Evolutionary conservation across 2,888 invertebrate genomes (phyloP).

Genomic region (Hirtodrosophila duncani): DNA sequence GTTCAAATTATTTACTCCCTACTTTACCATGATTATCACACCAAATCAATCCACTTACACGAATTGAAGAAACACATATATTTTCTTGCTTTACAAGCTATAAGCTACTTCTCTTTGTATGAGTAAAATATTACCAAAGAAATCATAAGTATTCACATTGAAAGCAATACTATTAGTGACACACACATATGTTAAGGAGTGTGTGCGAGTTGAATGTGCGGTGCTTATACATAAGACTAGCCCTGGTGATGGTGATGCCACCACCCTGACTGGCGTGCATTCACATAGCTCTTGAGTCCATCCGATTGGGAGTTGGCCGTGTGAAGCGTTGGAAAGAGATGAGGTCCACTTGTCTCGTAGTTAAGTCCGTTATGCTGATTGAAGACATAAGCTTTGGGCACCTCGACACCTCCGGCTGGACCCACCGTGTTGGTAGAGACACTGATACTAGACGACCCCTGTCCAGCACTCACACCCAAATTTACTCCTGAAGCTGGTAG

Average conservation of each 20-base stretch:
- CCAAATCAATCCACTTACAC: too few species aligned
- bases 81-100: too few species aligned
- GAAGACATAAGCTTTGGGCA: slow-evolving; percentile 76
- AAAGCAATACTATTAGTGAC: too few species aligned
- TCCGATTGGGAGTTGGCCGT: slow-evolving; percentile 17
- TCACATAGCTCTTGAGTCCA: slow-evolving; percentile 69
- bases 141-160: too few species aligned
- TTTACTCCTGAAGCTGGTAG: slow-evolving; percentile 23
- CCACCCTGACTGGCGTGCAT: slow-evolving; percentile 70
- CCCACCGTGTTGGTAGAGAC: slow-evolving; percentile 42
- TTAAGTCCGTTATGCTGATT: slow-evolving; percentile 77
- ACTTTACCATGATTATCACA: too few species aligned
- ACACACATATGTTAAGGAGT: too few species aligned
- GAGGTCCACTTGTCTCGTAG: slow-evolving; percentile 76
- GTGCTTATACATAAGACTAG: too few species aligned
- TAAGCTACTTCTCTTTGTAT: too few species aligned
- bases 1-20: too few species aligned
- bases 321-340: slow-evolving; percentile 69
- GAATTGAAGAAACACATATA: too few species aligned
- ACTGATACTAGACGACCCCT: slow-evolving; percentile 49
- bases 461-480: slow-evolving; percentile 12
- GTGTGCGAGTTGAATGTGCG: too few species aligned
- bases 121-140: too few species aligned
- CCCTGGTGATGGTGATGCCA: slow-evolving; percentile 66
- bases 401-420: slow-evolving; percentile 38